A percentile compares a stretch with the other conserved stretches of the same genome.
Conservation (phyloP, 2,113 vertebrate species). For the Muntiacus reevesi region DNA sequence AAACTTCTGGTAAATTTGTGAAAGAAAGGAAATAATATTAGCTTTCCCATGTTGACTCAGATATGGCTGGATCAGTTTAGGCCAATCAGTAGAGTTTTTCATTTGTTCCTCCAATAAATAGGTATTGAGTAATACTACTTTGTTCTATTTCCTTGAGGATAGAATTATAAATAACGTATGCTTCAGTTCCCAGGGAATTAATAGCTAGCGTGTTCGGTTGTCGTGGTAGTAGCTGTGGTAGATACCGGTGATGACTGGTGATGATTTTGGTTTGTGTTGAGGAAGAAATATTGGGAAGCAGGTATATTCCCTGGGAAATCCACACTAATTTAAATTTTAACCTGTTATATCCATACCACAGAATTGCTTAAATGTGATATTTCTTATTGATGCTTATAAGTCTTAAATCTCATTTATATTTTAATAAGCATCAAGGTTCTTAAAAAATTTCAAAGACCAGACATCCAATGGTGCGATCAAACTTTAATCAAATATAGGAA, state of each 20-base stretch:
- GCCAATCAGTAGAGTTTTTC: slow-evolving; percentile 1
- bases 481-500: neutral
- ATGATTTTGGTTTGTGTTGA: neutral
- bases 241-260: neutral
- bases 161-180: neutral
- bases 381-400: neutral
- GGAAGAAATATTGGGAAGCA: neutral
- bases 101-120: neutral
- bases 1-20: neutral
- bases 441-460: neutral
- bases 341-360: neutral
- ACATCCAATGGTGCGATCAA: neutral
- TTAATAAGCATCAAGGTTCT: neutral
- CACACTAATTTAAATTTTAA: neutral
- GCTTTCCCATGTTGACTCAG: neutral
- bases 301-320: neutral
- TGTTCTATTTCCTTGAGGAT: neutral
- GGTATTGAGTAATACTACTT: neutral
- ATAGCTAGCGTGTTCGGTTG: neutral
- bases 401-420: neutral
- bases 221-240: neutral
- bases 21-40: slow-evolving; percentile 36
- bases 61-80: neutral
- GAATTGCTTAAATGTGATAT: neutral
- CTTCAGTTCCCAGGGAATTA: neutral